A percentile compares a stretch with the other conserved stretches of the same genome.
Evolutionary conservation across 2,888 invertebrate genomes (phyloP).

Genomic region (Phyto melanocephala): DNA sequence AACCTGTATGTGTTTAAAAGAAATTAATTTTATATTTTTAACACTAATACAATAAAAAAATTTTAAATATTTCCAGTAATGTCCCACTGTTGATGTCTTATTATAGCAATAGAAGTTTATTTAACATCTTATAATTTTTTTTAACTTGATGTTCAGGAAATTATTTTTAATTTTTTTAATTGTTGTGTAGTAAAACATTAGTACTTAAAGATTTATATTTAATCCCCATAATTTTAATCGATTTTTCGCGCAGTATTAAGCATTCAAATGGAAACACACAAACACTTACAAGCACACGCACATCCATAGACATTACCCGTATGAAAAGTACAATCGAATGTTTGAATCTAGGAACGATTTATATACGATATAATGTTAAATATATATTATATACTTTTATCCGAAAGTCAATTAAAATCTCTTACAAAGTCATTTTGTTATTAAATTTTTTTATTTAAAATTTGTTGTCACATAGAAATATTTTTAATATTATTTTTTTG

Average conservation of each 20-base stretch:
- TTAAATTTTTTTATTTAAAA: neutral
- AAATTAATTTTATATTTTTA: no score
- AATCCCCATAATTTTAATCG: no score
- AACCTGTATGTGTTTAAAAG: no score
- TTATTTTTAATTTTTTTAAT: no score
- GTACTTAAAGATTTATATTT: no score
- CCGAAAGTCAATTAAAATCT: neutral
- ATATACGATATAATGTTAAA: slow-evolving; percentile 35
- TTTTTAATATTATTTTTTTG: neutral
- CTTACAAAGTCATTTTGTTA: neutral
- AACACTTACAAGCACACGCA: slow-evolving; percentile 22
- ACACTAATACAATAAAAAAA: no score
- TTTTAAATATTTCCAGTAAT: no score
- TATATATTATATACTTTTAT: neutral
- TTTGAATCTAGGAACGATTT: slow-evolving; percentile 30
- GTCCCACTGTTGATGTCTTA: no score
- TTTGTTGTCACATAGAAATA: neutral
- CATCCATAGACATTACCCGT: slow-evolving; percentile 17
- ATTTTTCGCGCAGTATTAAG: slow-evolving; percentile 62
- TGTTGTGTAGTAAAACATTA: no score
- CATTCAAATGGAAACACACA: slow-evolving; percentile 23
- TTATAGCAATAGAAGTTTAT: no score
- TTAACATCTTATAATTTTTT: no score
- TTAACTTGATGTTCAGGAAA: no score
- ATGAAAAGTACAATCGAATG: neutral